These are phyloP conservation scores for Clarias fuscus DNA, from an alignment of 2,797 vertebrate genomes.

Conservation along the genomic window DNA sequence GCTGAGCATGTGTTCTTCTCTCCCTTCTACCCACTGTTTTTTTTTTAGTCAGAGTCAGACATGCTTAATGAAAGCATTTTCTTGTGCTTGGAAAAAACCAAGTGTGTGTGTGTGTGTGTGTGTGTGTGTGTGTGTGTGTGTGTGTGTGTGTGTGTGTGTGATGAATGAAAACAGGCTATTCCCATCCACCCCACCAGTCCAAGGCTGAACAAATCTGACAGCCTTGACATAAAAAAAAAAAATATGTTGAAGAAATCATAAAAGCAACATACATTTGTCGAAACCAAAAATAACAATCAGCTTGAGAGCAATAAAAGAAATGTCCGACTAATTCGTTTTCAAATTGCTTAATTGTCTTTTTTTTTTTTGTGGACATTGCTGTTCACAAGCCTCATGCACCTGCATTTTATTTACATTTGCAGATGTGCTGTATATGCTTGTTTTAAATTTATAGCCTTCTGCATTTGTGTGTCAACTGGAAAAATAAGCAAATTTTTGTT, in stretches of 20 bases:
- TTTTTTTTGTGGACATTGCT: not conserved
- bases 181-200: constrained; percentile 1
- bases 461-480: not conserved
- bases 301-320: constrained; percentile 28
- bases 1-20: not conserved
- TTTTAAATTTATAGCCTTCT: not conserved
- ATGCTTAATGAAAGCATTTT: constrained; percentile 21
- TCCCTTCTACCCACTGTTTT: not conserved
- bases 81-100: constrained; percentile 13
- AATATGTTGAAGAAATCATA: constrained; percentile 32
- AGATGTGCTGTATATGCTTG: not conserved
- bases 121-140: not conserved
- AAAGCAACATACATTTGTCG: constrained; percentile 28
- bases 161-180: constrained; percentile 43
- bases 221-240: constrained; percentile 46
- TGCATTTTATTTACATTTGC: not conserved
- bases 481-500: not conserved
- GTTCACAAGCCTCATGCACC: no score
- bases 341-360: not conserved
- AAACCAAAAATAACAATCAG: constrained; percentile 14
- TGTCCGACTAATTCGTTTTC: not conserved
- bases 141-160: not conserved
- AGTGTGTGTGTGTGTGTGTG: not conserved
- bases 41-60: constrained; percentile 18
- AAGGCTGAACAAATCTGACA: constrained; percentile 32